These are phyloP conservation scores for Euphysa ruthae DNA, from an alignment of 30 jellyfish, hydroid and myxozoan species.

Conservation along the genomic window DNA sequence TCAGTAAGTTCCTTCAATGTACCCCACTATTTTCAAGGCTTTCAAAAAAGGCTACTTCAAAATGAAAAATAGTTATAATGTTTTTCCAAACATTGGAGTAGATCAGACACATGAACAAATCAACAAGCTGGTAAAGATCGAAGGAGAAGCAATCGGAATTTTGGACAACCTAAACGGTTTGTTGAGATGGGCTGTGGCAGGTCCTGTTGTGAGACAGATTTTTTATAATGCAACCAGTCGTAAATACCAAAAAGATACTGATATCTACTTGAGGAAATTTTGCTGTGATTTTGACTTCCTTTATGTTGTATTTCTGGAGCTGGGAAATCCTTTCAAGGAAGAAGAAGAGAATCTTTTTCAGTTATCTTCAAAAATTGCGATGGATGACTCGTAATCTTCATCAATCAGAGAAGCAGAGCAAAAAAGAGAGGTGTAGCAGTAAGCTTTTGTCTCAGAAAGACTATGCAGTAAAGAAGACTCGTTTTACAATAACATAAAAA, in stretches of 20 bases:
- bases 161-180: no score
- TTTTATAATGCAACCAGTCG: background rate
- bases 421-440: no score
- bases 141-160: slow-evolving; percentile 36
- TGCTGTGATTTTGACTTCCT: slow-evolving; percentile 26
- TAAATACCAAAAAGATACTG: slow-evolving; percentile 25
- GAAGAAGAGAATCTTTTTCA: background rate
- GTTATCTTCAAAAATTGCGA: background rate
- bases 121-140: slow-evolving; percentile 29
- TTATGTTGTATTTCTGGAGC: slow-evolving; percentile 6
- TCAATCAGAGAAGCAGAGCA: slow-evolving; percentile 6
- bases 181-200: slow-evolving; percentile 33
- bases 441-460: no score
- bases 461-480: slow-evolving; percentile 18
- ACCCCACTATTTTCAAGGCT: background rate
- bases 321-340: slow-evolving; percentile 47
- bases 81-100: slow-evolving; percentile 1
- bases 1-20: background rate
- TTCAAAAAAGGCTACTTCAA: slow-evolving; percentile 17
- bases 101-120: slow-evolving; percentile 40
- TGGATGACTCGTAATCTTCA: slow-evolving; percentile 15
- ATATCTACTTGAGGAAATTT: background rate
- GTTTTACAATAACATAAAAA: slow-evolving; percentile 15
- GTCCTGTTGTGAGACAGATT: slow-evolving; percentile 9
- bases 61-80: slow-evolving; percentile 8